Evolutionary conservation across 2,797 vertebrate species (phyloP).

Genomic region (Coregonus ussuriensis): DNA sequence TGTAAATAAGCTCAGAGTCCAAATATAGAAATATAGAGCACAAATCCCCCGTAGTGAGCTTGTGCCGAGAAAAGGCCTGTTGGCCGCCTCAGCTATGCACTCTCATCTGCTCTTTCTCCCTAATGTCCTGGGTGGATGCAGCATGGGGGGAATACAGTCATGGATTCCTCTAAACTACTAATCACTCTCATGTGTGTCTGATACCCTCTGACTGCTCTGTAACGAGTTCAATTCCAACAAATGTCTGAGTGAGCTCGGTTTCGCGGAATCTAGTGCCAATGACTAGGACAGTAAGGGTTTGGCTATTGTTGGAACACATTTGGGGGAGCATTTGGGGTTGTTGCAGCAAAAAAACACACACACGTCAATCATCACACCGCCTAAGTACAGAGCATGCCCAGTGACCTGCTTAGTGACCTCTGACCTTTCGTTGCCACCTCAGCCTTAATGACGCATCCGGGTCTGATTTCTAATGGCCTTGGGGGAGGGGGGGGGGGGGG

Average conservation of each 20-base stretch:
- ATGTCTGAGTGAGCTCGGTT: slow-evolving; percentile 33
- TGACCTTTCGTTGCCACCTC: slow-evolving; percentile 3
- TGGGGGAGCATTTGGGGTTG: slow-evolving; percentile 24
- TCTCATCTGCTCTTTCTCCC: too few species aligned
- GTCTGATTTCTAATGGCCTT: neutral
- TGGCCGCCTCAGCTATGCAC: too few species aligned
- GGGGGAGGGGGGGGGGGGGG: neutral
- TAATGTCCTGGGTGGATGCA: too few species aligned
- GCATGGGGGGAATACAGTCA: slow-evolving; percentile 62
- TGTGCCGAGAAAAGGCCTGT: slow-evolving; percentile 27
- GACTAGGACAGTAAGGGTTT: slow-evolving; percentile 41
- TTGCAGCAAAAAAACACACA: slow-evolving; percentile 12
- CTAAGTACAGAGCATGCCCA: neutral
- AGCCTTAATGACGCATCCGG: neutral
- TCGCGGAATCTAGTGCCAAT: slow-evolving; percentile 25
- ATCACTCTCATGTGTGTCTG: slow-evolving; percentile 84
- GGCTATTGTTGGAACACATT: slow-evolving; percentile 29
- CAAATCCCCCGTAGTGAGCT: neutral
- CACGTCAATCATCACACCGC: neutral
- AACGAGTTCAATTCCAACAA: slow-evolving; percentile 45
- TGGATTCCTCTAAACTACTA: slow-evolving; percentile 92
- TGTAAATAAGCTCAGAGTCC: slow-evolving; percentile 39
- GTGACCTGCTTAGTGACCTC: too few species aligned
- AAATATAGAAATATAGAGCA: neutral
- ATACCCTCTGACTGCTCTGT: slow-evolving; percentile 40